Evolutionary conservation across 2,888 invertebrate species (phyloP).

Genomic region (Punctoribates punctum): DNA sequence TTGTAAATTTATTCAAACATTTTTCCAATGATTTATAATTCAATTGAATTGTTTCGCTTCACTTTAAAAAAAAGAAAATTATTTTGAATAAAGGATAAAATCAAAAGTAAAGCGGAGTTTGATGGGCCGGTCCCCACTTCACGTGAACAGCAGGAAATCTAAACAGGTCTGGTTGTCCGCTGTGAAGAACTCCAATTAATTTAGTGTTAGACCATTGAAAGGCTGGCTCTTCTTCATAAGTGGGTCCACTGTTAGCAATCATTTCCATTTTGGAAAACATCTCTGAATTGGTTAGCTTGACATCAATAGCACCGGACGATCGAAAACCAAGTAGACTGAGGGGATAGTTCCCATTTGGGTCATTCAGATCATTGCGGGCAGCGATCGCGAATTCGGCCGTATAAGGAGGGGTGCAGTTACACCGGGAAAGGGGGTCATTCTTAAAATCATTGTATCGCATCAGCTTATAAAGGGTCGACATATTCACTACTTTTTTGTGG

Average conservation of each 20-base stretch:
- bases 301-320: conserved; percentile 43
- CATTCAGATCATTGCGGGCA: conserved; percentile 42
- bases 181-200: conserved; percentile 57
- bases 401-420: conserved; percentile 44
- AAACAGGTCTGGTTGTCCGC: conserved; percentile 72
- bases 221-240: conserved; percentile 37
- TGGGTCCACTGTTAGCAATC: conserved; percentile 43
- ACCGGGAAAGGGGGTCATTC: conserved; percentile 42
- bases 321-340: not conserved
- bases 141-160: conserved; percentile 62
- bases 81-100: no score
- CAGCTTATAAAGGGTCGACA: conserved; percentile 51
- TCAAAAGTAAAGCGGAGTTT: not conserved
- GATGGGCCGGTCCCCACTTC: conserved; percentile 5
- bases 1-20: no score
- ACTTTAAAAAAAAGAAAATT: no score
- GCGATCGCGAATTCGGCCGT: conserved; percentile 40
- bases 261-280: conserved; percentile 37
- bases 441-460: conserved; percentile 53
- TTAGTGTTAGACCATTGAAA: conserved; percentile 41
- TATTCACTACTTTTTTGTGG: conserved; percentile 50
- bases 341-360: conserved; percentile 41
- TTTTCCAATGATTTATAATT: no score
- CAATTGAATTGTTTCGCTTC: no score
- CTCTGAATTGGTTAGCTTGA: conserved; percentile 36